Evolutionary conservation across 2,888 invertebrate genomes (phyloP).

Genomic region (Scelioninae gen. 1): DNA sequence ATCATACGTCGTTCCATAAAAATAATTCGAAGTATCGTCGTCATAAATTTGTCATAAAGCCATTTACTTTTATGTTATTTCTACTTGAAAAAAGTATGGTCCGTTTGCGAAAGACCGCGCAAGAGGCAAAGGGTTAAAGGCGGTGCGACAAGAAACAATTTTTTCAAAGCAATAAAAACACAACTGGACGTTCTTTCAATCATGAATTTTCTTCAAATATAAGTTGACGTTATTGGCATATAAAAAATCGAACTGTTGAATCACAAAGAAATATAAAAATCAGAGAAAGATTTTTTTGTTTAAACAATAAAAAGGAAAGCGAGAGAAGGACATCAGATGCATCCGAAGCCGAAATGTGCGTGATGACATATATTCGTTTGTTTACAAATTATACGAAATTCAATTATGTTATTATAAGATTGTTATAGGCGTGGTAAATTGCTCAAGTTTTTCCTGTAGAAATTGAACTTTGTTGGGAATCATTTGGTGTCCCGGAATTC

Average conservation of each 20-base stretch:
- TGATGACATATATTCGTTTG: slow-evolving; percentile 36
- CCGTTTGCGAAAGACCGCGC: slow-evolving; percentile 40
- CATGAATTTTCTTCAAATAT: slow-evolving; percentile 38
- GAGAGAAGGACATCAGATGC: not conserved
- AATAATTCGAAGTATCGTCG: slow-evolving; percentile 35
- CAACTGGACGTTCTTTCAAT: slow-evolving; percentile 26
- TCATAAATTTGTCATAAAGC: slow-evolving; percentile 51
- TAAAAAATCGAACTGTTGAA: slow-evolving; percentile 9
- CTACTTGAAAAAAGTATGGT: slow-evolving; percentile 14
- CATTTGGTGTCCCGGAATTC: slow-evolving; percentile 17
- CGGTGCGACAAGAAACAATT: slow-evolving; percentile 46
- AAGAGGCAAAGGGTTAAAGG: slow-evolving; percentile 56
- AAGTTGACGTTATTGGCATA: slow-evolving; percentile 7
- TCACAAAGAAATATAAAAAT: not conserved
- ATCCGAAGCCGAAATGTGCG: not conserved
- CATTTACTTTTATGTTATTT: slow-evolving; percentile 36
- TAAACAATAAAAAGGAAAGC: slow-evolving; percentile 56
- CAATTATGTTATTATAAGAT: too few relatives aligned
- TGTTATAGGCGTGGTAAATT: slow-evolving; percentile 31
- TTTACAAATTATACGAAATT: slow-evolving; percentile 28
- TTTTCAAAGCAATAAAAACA: slow-evolving; percentile 27
- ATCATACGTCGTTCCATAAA: slow-evolving; percentile 32
- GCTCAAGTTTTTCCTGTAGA: slow-evolving; percentile 3
- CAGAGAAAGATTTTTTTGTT: not conserved
- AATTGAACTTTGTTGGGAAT: slow-evolving; percentile 4